Conservation (phyloP, 1,140 invertebrate genomes). For the Megalonaias nervosa region DNA sequence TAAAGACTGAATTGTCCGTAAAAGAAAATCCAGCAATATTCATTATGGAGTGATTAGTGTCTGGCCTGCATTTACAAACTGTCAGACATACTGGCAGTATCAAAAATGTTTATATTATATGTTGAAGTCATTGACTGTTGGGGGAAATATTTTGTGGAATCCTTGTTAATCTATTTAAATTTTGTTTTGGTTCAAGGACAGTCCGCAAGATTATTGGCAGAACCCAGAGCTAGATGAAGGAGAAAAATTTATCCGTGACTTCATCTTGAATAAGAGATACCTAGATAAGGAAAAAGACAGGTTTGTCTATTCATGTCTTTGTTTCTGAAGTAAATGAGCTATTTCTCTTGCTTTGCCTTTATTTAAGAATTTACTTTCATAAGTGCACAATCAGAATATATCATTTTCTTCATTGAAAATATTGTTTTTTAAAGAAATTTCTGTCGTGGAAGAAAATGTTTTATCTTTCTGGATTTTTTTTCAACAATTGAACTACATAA, state of each 20-base stretch:
- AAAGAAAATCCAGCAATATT: too few relatives aligned
- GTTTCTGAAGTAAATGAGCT: neutral
- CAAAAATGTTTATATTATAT: too few relatives aligned
- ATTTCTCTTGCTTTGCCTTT: neutral
- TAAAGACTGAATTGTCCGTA: too few relatives aligned
- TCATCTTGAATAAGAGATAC: constrained; percentile 90
- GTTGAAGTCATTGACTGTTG: neutral
- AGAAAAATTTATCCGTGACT: constrained; percentile 94
- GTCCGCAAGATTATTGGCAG: constrained; percentile 88
- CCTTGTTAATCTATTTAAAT: neutral
- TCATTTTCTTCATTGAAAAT: neutral
- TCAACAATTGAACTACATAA: too few relatives aligned
- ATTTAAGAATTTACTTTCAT: neutral
- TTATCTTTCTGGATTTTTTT: too few relatives aligned
- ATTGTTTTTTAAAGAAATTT: neutral
- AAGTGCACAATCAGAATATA: neutral
- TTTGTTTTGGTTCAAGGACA: constrained; percentile 70
- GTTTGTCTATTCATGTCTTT: neutral
- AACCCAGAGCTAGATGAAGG: constrained; percentile 82
- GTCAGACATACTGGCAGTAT: too few relatives aligned
- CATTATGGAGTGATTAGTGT: too few relatives aligned
- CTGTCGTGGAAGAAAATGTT: too few relatives aligned
- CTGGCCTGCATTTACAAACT: too few relatives aligned
- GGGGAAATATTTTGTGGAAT: neutral
- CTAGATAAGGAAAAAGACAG: constrained; percentile 69